phyloP scores from a whole-genome alignment of 2,113 vertebrate species.

The Ginglymostoma cirratum region DNA sequence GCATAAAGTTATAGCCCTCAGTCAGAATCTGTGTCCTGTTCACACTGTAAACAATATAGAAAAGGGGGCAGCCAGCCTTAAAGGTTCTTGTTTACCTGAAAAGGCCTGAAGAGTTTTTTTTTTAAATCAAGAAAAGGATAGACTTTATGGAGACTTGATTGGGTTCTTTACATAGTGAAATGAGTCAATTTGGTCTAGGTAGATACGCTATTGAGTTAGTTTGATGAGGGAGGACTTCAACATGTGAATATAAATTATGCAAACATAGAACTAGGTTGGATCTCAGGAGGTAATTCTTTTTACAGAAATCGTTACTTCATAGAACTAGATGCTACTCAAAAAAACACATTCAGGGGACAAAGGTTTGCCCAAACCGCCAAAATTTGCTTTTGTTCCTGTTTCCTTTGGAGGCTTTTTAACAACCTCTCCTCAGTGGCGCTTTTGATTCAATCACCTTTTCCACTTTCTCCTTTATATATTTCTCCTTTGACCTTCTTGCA shows the following conservation, averaged over 20 bases:
- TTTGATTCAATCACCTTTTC: background rate
- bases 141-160: constrained; percentile 9
- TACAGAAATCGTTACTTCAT: background rate
- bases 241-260: background rate
- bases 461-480: background rate
- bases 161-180: constrained; percentile 7
- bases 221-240: background rate
- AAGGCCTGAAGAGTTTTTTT: background rate
- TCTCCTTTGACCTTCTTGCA: background rate
- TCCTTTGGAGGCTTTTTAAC: background rate
- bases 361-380: background rate
- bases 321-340: background rate
- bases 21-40: background rate
- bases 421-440: background rate
- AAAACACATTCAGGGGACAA: background rate
- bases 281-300: constrained; percentile 15
- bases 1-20: background rate
- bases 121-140: background rate
- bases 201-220: constrained; percentile 9
- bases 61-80: no score
- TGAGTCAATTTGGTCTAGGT: background rate
- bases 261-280: constrained; percentile 1
- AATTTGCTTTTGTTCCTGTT: background rate
- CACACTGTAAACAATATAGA: background rate
- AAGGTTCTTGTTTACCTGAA: background rate